Evolutionary conservation across 2,888 invertebrate species (phyloP), one percentile per base, ranked within the genome.

Genomic region (Phoenoteleia sp.): DNA sequence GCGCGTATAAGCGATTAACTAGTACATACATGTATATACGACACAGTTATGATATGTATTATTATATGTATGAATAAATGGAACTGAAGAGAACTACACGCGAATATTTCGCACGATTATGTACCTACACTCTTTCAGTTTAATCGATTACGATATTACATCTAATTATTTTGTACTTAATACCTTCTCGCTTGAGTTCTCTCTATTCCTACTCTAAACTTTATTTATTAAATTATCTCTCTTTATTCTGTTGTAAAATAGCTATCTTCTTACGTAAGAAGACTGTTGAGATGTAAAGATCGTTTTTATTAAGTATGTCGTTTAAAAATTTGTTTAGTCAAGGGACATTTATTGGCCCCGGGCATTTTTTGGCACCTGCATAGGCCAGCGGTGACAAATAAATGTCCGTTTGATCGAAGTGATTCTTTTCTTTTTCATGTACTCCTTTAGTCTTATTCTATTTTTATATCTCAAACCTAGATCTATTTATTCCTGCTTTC

Each of bases 141-240:
- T 81, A 87, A 69, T 84, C 67, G 81, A 80, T 89, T 85, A 84
- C 87, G 87, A 81, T 87, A 66, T 89, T 90, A 89, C 87, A 88
- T 89, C 86, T 89, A 87, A 87, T 64, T 84, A 87, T 88, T 88
- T 89, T 90, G 88, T 90, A 90, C 88, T 88, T 89, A 89, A 88
- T 79, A 81, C 85, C 85, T 87, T 88, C 85, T 84, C 86, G 52
- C 71, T 82, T 86, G 64, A 74, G 83, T 80, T 62, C 86, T 86
- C 80, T 81, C 84, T 72, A 80, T 71, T 52, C 56, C 23, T 83
- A 67, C 79, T 36, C 47, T 9, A 84, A 71, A 69, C 71, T 60
- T 87, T 82, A 81, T 76, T 81, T 82, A 49, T 71, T 66, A 52
- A 80, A 72, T 74, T 79, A 69, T 62, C 42, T 49, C 47, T 77